phyloP scores from a whole-genome alignment of 2,888 invertebrate genomes.

The Linnaemya vulpina region DNA sequence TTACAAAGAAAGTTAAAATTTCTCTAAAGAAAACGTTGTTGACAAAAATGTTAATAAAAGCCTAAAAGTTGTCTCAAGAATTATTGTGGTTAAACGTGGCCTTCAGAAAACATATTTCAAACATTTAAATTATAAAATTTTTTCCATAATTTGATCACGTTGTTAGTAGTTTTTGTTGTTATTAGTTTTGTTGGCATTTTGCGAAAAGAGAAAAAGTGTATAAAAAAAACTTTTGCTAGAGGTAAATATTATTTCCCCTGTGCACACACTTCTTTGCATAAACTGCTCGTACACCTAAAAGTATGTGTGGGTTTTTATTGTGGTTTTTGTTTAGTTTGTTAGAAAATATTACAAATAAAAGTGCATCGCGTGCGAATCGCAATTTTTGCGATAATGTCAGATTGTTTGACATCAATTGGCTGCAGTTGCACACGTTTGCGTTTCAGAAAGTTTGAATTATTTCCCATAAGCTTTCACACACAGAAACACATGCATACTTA shows the following conservation, averaged over 20 bases:
- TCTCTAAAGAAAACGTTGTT: background rate
- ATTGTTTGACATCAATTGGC: constrained; percentile 71
- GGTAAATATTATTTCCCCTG: constrained; percentile 10
- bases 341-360: constrained; percentile 39
- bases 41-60: constrained; percentile 23
- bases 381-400: constrained; percentile 79
- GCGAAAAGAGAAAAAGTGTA: no score
- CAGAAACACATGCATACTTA: background rate
- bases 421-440: constrained; percentile 70
- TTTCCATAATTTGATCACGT: constrained; percentile 47
- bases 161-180: constrained; percentile 4
- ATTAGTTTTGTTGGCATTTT: background rate
- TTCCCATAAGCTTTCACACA: constrained; percentile 24
- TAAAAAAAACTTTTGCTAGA: background rate
- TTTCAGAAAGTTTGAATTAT: constrained; percentile 56
- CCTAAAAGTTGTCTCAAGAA: constrained; percentile 57
- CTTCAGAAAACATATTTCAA: constrained; percentile 43
- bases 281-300: constrained; percentile 52
- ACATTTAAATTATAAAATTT: constrained; percentile 48
- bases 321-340: constrained; percentile 52
- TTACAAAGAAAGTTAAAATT: background rate
- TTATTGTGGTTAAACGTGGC: constrained; percentile 42
- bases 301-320: constrained; percentile 63
- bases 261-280: background rate
- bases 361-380: constrained; percentile 78